Conservation (phyloP, 1,140 invertebrate species). For the Riptortus pedestris region DNA sequence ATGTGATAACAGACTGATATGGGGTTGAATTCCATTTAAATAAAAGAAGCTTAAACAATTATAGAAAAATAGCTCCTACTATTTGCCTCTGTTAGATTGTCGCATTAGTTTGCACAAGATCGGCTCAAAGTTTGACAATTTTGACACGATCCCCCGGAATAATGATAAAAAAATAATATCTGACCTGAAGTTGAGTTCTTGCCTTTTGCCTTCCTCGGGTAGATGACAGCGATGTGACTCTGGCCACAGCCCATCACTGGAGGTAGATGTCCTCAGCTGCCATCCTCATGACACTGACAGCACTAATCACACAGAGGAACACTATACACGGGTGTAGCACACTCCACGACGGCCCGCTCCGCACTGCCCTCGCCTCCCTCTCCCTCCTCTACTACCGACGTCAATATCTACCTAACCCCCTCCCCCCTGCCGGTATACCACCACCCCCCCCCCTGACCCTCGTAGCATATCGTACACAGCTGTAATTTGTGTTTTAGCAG, state of each 20-base stretch:
- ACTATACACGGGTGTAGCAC: background rate
- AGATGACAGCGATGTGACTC: constrained; percentile 33
- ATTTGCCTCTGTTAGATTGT: too few species aligned
- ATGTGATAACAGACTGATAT: too few species aligned
- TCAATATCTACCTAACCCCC: constrained; percentile 3
- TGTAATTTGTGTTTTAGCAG: too few species aligned
- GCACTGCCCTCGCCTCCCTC: background rate
- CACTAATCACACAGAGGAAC: background rate
- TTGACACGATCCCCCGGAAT: too few species aligned
- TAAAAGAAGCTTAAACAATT: too few species aligned
- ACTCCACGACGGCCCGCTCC: background rate
- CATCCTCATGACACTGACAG: background rate
- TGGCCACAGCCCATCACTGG: constrained; percentile 33
- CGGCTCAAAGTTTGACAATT: too few species aligned
- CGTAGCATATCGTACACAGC: too few species aligned
- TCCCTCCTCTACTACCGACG: constrained; percentile 1
- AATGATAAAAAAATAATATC: too few species aligned
- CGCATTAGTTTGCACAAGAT: too few species aligned
- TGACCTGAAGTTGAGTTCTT: constrained; percentile 22
- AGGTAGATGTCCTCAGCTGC: too few species aligned
- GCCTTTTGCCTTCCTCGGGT: constrained; percentile 32
- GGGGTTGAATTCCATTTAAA: too few species aligned
- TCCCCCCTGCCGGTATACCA: background rate
- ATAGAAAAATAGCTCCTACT: too few species aligned
- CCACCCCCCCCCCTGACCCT: background rate